These are phyloP conservation scores for Unio pictorum DNA, from an alignment of 2,888 invertebrate species.

Conservation along the genomic window DNA sequence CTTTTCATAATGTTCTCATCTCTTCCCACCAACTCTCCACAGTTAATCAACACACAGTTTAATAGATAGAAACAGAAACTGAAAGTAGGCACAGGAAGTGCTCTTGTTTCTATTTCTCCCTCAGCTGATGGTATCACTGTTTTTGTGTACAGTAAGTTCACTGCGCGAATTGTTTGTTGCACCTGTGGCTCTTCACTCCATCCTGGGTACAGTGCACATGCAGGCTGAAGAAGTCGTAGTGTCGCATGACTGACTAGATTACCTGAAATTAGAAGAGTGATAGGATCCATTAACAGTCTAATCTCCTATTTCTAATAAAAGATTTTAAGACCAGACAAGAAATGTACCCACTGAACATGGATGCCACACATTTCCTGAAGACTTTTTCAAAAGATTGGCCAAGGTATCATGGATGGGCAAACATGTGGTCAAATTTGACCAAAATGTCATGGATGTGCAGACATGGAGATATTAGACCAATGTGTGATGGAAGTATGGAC, in stretches of 20 bases:
- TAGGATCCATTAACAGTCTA: too few species aligned
- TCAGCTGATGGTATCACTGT: slow-evolving; percentile 19
- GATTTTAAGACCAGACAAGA: neutral
- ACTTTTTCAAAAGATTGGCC: neutral
- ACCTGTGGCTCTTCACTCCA: slow-evolving; percentile 84
- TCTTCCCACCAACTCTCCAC: slow-evolving; percentile 47
- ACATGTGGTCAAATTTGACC: too few species aligned
- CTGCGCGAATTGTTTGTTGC: slow-evolving; percentile 78
- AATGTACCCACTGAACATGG: neutral
- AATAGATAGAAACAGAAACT: slow-evolving; percentile 87
- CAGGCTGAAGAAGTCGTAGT: slow-evolving; percentile 83
- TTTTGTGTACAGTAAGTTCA: slow-evolving; percentile 74
- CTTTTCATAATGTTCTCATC: slow-evolving; percentile 56
- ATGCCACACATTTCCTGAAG: neutral
- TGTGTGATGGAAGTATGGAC: too few species aligned
- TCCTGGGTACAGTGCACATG: slow-evolving; percentile 83
- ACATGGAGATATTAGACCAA: too few species aligned
- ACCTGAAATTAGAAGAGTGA: slow-evolving; percentile 63
- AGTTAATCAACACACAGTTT: slow-evolving; percentile 65
- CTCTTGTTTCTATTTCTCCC: slow-evolving; percentile 14
- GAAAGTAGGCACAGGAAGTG: slow-evolving; percentile 83
- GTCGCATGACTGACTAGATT: slow-evolving; percentile 82
- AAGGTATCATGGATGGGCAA: too few species aligned
- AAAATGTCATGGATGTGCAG: too few species aligned
- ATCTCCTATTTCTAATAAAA: too few species aligned